Evolutionary conservation across 2,113 vertebrate genomes (phyloP).

Genomic region (Limnothrissa miodon): DNA sequence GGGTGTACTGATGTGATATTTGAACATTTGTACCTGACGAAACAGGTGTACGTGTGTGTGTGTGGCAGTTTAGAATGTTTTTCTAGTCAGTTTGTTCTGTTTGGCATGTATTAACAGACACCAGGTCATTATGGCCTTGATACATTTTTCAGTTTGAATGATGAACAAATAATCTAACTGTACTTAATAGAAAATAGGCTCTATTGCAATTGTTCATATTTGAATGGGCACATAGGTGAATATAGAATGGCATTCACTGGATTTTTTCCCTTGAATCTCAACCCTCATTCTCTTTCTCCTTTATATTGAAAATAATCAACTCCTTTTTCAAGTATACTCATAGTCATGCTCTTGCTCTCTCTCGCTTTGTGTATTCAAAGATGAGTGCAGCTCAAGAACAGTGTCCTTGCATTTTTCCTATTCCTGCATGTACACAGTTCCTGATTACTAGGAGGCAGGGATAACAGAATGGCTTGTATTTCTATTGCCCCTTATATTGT

Average conservation of each 20-base stretch:
- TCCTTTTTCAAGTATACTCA: slow-evolving; percentile 26
- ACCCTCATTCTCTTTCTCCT: not conserved
- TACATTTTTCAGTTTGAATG: not conserved
- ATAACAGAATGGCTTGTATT: slow-evolving; percentile 29
- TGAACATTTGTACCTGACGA: no score
- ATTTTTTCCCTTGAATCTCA: not conserved
- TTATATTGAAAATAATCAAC: slow-evolving; percentile 30
- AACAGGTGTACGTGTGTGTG: not conserved
- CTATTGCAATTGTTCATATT: not conserved
- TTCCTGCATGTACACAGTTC: slow-evolving; percentile 22
- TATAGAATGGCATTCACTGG: not conserved
- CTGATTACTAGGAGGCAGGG: slow-evolving; percentile 36
- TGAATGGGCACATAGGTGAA: not conserved
- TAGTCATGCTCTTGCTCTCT: slow-evolving; percentile 33
- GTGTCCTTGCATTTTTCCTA: slow-evolving; percentile 26
- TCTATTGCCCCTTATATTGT: slow-evolving; percentile 23
- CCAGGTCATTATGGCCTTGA: not conserved
- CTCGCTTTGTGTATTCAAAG: slow-evolving; percentile 26
- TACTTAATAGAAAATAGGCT: not conserved
- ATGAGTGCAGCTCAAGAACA: slow-evolving; percentile 28
- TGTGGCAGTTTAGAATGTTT: not conserved
- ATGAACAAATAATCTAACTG: not conserved
- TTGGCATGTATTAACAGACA: not conserved
- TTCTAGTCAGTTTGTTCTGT: not conserved
- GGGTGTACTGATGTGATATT: no score